Base-by-base conservation (phyloP, 2,797 vertebrate genomes). In the Tympanoctomys barrerae region DNA sequence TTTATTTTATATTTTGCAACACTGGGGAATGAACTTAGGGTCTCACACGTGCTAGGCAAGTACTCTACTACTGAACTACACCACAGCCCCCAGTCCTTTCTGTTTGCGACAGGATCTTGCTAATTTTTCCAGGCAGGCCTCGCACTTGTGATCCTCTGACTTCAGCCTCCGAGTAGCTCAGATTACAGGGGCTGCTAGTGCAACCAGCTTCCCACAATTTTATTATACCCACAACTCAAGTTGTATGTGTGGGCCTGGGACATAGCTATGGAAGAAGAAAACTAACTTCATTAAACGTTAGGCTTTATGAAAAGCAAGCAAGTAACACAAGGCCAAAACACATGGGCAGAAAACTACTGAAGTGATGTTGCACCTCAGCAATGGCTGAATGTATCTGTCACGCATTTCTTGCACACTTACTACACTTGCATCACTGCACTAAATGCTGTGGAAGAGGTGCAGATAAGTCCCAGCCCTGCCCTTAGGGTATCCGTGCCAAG, bases 211-310 rank as follows among this genome's bases (percentile, higher is more conserved):
- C 21, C n/a, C 12, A 62, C 7, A 52, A 81, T 61, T 57, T 68
- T 81, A 77, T 90, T 82, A 9, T 3, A 49, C 3, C 52, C 4
- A 52, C 12, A n/a, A 59, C 26, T 94, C 64, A 61, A 16, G 49
- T 83, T 49, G n/a, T 36, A 66, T 66, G 57, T 64, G 10, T 88
- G 46, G 39, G 18, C 42, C 70, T 88, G 66, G 18, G 10, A 81
- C 31, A 80, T 6, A 91, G 4, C 68, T 52, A 46, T 31, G 87
- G 75, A 66, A 92, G 89, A 94, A 94, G 52, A 94, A 87, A 86
- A 73, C 1, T 0, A 24, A 86, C 4, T 89, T 91, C 54, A 61
- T 81, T 84, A 22, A 77, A 73, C 52, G 78, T 61, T 8, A 90
- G 59, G 83, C 71, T 78, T 64, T 83, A 91, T 42, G 39, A 79